Evolutionary conservation across 1,140 invertebrate genomes (phyloP).

Genomic region (Calliphora vicina): DNA sequence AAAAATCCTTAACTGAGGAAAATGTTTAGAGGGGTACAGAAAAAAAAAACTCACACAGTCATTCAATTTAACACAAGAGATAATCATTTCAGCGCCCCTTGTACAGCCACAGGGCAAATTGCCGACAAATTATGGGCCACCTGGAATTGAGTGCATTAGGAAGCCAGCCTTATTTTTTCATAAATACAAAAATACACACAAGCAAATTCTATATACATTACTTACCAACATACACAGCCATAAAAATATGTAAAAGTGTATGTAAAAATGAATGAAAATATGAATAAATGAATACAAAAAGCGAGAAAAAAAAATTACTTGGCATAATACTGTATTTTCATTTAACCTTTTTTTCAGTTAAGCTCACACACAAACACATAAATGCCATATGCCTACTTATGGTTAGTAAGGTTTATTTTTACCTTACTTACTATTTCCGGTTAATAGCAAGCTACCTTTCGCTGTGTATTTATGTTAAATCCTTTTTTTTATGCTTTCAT

Average conservation of each 20-base stretch:
- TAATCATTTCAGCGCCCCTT: constrained; percentile 28
- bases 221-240: too few relatives aligned
- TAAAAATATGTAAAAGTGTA: neutral
- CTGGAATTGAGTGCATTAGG: constrained; percentile 31
- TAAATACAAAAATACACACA: neutral
- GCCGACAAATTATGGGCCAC: constrained; percentile 32
- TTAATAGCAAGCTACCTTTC: neutral
- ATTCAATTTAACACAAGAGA: constrained; percentile 34
- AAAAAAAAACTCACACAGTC: neutral
- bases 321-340: neutral
- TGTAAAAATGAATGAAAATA: neutral
- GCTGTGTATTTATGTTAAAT: neutral
- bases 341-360: neutral
- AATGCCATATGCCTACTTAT: neutral
- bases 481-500: neutral
- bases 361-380: neutral
- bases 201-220: too few relatives aligned
- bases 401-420: neutral
- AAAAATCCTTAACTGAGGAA: neutral
- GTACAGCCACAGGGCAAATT: constrained; percentile 17
- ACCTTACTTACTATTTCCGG: constrained; percentile 18
- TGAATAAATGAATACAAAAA: neutral
- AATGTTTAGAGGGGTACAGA: neutral
- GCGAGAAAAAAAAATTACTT: neutral
- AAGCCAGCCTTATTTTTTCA: neutral